These are phyloP conservation scores for Phymorhynchus buccinoides DNA, from an alignment of 1,140 invertebrate genomes.

Conservation along the genomic window DNA sequence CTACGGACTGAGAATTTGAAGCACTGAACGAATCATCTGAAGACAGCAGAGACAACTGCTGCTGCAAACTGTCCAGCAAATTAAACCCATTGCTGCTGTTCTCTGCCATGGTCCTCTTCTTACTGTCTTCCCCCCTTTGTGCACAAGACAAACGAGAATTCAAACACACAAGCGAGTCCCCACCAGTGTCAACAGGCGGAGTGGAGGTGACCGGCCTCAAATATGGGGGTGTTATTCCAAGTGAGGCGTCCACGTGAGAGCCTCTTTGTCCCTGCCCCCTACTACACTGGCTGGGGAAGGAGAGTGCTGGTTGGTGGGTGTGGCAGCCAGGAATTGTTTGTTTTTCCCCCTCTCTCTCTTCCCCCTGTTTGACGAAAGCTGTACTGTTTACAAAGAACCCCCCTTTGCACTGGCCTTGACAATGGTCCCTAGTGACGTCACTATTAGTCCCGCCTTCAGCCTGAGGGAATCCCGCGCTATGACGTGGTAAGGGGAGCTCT, in stretches of 20 bases:
- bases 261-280: neutral
- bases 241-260: neutral
- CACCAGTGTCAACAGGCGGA: neutral
- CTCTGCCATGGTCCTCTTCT: neutral
- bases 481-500: neutral
- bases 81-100: neutral
- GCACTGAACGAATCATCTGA: neutral
- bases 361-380: neutral
- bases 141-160: neutral
- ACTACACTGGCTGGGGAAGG: neutral
- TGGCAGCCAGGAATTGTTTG: neutral
- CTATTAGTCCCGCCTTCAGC: neutral
- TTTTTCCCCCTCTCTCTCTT: neutral
- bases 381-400: neutral
- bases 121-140: too few relatives aligned
- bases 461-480: neutral
- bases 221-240: neutral
- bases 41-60: conserved; percentile 26
- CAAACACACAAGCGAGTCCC: neutral
- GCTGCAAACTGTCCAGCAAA: conserved; percentile 26
- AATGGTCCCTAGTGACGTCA: neutral
- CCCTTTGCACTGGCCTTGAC: neutral
- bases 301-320: neutral
- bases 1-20: neutral
- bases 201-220: neutral